Evolutionary conservation across 2,888 invertebrate genomes (phyloP).

Genomic region (Branchellion lobata): DNA sequence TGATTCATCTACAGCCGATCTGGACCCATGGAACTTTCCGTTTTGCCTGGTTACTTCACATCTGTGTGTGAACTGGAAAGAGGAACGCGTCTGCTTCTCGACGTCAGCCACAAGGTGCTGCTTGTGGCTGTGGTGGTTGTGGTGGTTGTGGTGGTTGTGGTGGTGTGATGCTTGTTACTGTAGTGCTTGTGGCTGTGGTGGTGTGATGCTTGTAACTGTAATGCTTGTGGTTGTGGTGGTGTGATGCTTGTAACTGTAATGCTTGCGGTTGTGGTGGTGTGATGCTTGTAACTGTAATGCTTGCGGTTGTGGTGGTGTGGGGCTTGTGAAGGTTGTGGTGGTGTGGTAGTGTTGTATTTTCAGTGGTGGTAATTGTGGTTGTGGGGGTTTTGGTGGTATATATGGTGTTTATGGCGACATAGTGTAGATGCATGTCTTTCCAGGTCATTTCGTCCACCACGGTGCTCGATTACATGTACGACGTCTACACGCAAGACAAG

Average conservation of each 20-base stretch:
- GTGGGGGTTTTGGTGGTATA: not conserved
- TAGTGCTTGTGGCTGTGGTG: not conserved
- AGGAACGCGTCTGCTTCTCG: constrained; percentile 61
- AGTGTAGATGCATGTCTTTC: too few species aligned
- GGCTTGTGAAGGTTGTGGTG: too few species aligned
- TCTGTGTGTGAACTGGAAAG: constrained; percentile 48
- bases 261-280: not conserved
- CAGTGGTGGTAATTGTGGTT: not conserved
- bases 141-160: not conserved
- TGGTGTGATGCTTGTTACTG: not conserved
- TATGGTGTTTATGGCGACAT: not conserved
- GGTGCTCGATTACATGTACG: constrained; percentile 4
- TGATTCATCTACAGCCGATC: not conserved
- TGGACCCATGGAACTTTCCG: not conserved
- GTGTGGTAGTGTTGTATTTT: too few species aligned
- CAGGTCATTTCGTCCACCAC: not conserved
- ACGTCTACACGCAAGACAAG: not conserved
- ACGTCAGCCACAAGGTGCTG: constrained; percentile 78
- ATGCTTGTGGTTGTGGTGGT: not conserved
- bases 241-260: not conserved
- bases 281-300: constrained; percentile 65
- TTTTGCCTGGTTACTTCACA: constrained; percentile 52
- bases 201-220: too few species aligned
- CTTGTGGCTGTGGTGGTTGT: not conserved
- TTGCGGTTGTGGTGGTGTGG: not conserved